Base-by-base conservation (phyloP, 2,113 vertebrate genomes). In the Lophura nycthemera region DNA sequence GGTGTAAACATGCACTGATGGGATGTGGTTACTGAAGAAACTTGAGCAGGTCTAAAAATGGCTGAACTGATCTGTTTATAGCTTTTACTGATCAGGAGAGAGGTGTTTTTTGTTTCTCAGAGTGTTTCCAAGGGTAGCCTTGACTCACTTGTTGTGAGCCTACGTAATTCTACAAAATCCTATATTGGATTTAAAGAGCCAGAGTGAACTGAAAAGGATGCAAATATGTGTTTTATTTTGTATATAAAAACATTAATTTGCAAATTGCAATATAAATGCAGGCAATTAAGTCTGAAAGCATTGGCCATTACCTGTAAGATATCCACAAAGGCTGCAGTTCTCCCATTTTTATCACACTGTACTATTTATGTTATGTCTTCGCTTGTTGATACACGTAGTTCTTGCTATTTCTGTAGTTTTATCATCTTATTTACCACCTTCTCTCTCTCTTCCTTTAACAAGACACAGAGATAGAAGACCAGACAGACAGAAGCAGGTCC, bases 271-370 rank as follows among this genome's bases (percentile, higher is more conserved):
- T 6, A 2, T 19, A 45, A 70, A 6, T 11, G 40, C 20, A 40
- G 63, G 30, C 27, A 13, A 20, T 63, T 45, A 13, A 54, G 9
- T 30, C 38, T 61, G 65, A 11, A 36, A 42, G 29, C n/a, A 15
- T 0, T 2, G 7, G 5, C 3, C 12, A 1, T 20, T 13, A 40
- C 13, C 0, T 8, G 1, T 6, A 20, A 63, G 48, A 3, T 29
- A 65, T 76, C 54, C 52, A 13, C 6, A 1, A 3, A 38, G 43
- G 29, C 52, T 78, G 29, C 1, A 2, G 30, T 57, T 24, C 74
- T 75, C 42, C 14, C 2, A 1, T 10, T 40, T 48, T 48, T 1
- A 10, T 24, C 20, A 36, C 65, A 12, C 29, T 0, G 0, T 20
- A 7, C 1, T 7, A n/a, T n/a, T 72, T 10, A 13, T 50, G 48